Evolutionary conservation across 2,113 vertebrate genomes (phyloP).

Genomic region (Noturus placidus): DNA sequence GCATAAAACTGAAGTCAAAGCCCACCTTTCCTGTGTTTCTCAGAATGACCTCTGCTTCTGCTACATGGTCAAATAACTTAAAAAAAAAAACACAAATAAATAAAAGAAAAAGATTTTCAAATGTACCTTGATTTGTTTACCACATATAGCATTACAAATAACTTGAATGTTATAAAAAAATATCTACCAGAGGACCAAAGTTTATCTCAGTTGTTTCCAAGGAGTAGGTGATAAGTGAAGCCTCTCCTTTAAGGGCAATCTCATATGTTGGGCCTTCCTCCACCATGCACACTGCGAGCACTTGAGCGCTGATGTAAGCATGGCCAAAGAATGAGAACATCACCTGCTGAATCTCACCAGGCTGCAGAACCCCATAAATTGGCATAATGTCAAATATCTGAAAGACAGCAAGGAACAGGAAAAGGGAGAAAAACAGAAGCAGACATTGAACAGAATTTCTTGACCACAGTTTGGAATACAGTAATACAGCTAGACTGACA

Average conservation of each 20-base stretch:
- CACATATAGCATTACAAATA: neutral
- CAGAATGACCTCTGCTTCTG: conserved; percentile 69
- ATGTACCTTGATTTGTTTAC: neutral
- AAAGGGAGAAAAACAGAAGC: neutral
- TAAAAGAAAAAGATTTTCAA: neutral
- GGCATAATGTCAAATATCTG: conserved; percentile 87
- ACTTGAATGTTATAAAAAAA: neutral
- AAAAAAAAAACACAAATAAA: neutral
- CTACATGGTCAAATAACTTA: conserved; percentile 77
- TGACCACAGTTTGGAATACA: neutral
- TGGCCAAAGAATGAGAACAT: conserved; percentile 81
- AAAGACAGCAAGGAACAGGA: conserved; percentile 1
- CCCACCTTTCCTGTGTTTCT: conserved; percentile 76
- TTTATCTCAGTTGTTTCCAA: conserved; percentile 71
- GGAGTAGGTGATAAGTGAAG: conserved; percentile 74
- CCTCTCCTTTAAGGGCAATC: conserved; percentile 75
- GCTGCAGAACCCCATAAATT: conserved; percentile 70
- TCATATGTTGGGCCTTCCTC: conserved; percentile 82
- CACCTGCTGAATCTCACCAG: conserved; percentile 71
- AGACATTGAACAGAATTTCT: neutral
- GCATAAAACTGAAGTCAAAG: conserved; percentile 73
- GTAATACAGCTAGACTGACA: neutral
- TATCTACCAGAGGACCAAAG: conserved; percentile 80
- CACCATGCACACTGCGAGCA: conserved; percentile 76
- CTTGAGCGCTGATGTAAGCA: conserved; percentile 60